A percentile compares a stretch with the other conserved stretches of the same genome.
Conservation (phyloP, 2,113 vertebrate species). For the Rousettus leschenaultii region DNA sequence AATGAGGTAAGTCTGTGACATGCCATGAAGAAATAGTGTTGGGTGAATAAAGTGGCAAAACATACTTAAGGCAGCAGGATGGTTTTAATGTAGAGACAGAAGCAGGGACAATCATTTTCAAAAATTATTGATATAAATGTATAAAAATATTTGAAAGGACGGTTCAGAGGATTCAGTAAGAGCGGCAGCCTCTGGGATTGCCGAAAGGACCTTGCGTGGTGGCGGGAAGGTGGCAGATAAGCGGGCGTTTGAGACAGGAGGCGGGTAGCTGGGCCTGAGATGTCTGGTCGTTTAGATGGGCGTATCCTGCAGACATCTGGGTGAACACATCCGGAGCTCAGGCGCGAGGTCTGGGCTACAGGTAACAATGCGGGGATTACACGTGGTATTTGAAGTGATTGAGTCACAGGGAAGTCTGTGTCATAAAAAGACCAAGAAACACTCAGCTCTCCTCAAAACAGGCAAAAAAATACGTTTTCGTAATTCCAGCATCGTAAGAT, state of each 20-base stretch:
- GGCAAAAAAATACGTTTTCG: neutral
- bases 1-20: neutral
- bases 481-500: neutral
- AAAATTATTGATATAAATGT: neutral
- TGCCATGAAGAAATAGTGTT: neutral
- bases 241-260: neutral
- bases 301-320: neutral
- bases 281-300: neutral
- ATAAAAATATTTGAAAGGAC: neutral
- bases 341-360: neutral
- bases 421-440: neutral
- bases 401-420: neutral
- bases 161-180: neutral
- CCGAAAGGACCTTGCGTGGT: accelerated
- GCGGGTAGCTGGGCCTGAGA: neutral
- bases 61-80: neutral
- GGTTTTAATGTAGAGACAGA: neutral
- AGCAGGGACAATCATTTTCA: neutral
- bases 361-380: neutral
- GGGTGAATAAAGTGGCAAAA: neutral
- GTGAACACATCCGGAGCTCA: neutral
- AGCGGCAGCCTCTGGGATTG: neutral
- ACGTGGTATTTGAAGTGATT: neutral
- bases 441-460: neutral
- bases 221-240: neutral